Evolutionary conservation across 2,888 invertebrate genomes (phyloP), one percentile per base, ranked within the genome.

Genomic region (Drosophila paracracens): DNA sequence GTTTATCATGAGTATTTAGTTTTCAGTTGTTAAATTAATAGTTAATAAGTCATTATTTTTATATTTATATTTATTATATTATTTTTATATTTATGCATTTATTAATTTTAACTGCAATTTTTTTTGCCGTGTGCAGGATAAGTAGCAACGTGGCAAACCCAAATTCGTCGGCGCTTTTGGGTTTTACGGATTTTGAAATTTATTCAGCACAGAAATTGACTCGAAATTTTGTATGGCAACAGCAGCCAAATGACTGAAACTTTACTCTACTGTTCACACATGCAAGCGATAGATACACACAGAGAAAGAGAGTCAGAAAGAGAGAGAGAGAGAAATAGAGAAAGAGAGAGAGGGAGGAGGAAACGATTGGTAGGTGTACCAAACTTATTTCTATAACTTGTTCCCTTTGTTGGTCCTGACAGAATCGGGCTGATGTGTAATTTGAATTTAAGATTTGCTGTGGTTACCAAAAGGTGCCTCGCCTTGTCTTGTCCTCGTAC

Each of bases 361-460:
- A 40, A 52, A 8, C 25, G 18, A 27, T 60, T 48, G 54, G 16
- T 50, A 60, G 81, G 33, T 59, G 52, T 53, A 58, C 73, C 62
- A 69, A 85, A 82, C 77, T 76, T 89, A 85, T 85, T 85, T 82
- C 88, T 79, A 82, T 79, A 88, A 88, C 81, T 84, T 90, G 81
- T 59, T 86, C 81, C 76, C 76, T 84, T 85, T 78, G 80, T 78
- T 74, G 73, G 74, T 54, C 48, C 74, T 80, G 78, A 82, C 83
- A 80, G 80, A 80, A 82, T 78, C 80, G 82, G 85, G 64, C 75
- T 88, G 82, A 89, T 89, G 81, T 82, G 90, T 90, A 90, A 90
- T 88, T 88, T 88, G 85, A 88, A 88, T 88, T 88, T 88, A 90
- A 88, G 90, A 88, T 88, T 90, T 88, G 70, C 89, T 89, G 88